Percentiles rank a stretch among this genome's conserved stretches.
Evolutionary conservation across 1,140 invertebrate species (phyloP).

Genomic region (Drosophila willistoni): DNA sequence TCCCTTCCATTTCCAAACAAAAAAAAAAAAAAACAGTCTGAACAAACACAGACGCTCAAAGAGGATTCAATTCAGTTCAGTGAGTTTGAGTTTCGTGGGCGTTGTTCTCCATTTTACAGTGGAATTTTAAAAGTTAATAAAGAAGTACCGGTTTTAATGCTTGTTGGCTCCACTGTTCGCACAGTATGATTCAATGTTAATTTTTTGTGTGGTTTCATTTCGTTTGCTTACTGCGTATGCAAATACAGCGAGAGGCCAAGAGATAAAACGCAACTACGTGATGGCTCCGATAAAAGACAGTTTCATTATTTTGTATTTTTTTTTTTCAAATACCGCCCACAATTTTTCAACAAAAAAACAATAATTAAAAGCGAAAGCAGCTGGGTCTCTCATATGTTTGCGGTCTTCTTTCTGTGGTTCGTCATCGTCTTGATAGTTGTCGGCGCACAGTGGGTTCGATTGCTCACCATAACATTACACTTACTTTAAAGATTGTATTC

Average conservation of each 20-base stretch:
- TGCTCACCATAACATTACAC: too few species aligned
- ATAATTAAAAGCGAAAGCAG: constrained; percentile 67
- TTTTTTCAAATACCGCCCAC: constrained; percentile 64
- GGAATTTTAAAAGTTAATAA: not conserved
- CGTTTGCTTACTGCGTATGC: constrained; percentile 63
- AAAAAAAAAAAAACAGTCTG: constrained; percentile 43
- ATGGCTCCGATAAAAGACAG: constrained; percentile 63
- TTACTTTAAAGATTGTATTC: too few species aligned
- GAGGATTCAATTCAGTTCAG: constrained; percentile 17
- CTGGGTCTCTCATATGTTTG: constrained; percentile 35
- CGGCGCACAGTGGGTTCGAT: too few species aligned
- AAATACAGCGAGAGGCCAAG: constrained; percentile 44
- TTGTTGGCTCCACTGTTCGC: constrained; percentile 33
- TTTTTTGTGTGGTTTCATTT: constrained; percentile 34
- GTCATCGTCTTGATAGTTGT: not conserved
- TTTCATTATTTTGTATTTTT: not conserved
- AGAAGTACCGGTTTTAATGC: not conserved
- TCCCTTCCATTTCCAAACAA: constrained; percentile 13
- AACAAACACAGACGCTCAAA: constrained; percentile 52
- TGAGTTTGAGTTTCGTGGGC: constrained; percentile 44
- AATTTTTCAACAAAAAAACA: constrained; percentile 46
- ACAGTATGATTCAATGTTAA: constrained; percentile 52
- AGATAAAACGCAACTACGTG: constrained; percentile 75
- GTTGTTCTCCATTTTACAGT: constrained; percentile 44
- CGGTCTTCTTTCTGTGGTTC: constrained; percentile 39